Percentiles rank a stretch among this genome's conserved stretches.
phyloP scores from a whole-genome alignment of 2,888 invertebrate genomes.

The Epinotia bilunana region DNA sequence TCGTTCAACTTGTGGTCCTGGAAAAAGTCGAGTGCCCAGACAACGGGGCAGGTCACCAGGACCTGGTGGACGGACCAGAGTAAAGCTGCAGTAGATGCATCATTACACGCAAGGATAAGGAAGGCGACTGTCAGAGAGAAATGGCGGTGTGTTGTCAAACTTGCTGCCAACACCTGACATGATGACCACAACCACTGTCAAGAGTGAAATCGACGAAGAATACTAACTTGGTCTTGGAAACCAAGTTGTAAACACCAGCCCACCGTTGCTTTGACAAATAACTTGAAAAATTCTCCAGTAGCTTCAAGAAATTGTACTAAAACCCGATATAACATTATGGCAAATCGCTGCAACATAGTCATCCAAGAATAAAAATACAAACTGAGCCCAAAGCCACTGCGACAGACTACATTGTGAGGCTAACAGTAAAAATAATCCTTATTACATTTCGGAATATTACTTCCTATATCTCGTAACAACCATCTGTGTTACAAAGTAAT shows the following conservation, averaged over 20 bases:
- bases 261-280: neutral
- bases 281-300: constrained; percentile 4
- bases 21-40: too few species aligned
- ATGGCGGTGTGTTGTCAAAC: too few species aligned
- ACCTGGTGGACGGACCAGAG: too few species aligned
- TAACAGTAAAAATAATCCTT: constrained; percentile 21
- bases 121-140: too few species aligned
- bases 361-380: constrained; percentile 29
- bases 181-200: too few species aligned
- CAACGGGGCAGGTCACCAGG: too few species aligned
- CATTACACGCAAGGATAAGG: too few species aligned
- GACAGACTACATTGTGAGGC: constrained; percentile 19
- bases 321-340: neutral
- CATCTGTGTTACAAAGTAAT: too few species aligned
- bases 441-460: neutral
- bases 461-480: neutral
- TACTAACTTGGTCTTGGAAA: neutral
- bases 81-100: too few species aligned
- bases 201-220: too few species aligned
- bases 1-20: too few species aligned
- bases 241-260: neutral
- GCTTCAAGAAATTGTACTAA: neutral
- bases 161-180: too few species aligned
- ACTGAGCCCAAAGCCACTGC: constrained; percentile 8
- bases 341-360: constrained; percentile 27